A percentile compares a stretch with the other conserved stretches of the same genome.
phyloP scores from a whole-genome alignment of 1,140 invertebrate species.

The Coenobita brevimanus region DNA sequence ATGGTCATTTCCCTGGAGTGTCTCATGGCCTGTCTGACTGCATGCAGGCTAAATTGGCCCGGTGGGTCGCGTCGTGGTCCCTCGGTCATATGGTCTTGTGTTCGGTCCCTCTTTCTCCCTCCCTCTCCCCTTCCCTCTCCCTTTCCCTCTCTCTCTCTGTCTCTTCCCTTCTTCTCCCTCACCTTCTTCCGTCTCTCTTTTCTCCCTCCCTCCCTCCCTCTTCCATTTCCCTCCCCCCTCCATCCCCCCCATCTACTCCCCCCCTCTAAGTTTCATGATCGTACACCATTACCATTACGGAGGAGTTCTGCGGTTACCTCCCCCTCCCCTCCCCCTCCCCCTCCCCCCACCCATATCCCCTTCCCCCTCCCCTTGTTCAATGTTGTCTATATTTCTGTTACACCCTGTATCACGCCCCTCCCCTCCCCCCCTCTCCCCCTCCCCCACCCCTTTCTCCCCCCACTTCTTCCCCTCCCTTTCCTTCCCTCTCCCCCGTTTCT shows the following conservation, averaged over 20 bases:
- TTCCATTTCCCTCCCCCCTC: neutral
- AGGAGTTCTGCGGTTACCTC: neutral
- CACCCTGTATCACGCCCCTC: neutral
- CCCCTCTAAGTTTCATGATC: no score
- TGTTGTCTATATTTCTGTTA: no score
- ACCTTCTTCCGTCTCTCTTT: neutral
- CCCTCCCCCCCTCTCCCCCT: neutral
- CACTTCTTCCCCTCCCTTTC: neutral
- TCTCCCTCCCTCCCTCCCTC: no score
- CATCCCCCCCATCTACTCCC: no score
- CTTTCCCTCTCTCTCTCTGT: conserved; percentile 15
- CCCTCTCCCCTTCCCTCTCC: conserved; percentile 5
- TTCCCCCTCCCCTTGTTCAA: neutral
- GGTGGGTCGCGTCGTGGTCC: no score
- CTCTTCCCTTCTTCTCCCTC: neutral
- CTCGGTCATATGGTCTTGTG: no score
- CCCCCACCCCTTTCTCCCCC: neutral
- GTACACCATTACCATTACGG: no score
- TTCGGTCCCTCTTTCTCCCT: neutral
- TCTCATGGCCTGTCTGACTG: no score
- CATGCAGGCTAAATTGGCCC: no score
- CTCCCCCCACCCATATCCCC: neutral
- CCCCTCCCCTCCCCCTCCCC: neutral
- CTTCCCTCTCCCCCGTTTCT: no score
- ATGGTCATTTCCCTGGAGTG: no score